Evolutionary conservation across 2,113 vertebrate species (phyloP).

Genomic region (Laticauda laticaudata): DNA sequence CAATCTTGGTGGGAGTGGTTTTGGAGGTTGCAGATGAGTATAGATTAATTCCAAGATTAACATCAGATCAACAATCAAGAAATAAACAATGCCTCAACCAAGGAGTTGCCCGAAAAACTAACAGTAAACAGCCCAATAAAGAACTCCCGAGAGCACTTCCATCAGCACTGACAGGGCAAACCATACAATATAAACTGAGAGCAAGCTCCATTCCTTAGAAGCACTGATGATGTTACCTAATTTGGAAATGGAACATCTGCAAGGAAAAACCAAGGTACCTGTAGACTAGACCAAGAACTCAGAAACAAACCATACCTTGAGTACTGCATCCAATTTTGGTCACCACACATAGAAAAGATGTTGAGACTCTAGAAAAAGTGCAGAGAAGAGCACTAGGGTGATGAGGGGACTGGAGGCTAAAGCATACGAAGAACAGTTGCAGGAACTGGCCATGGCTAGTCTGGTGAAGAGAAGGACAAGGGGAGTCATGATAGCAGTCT

Average conservation of each 20-base stretch:
- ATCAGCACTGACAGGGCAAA: background rate
- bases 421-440: too few relatives aligned
- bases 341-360: too few relatives aligned
- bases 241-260: background rate
- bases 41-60: background rate
- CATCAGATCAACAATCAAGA: background rate
- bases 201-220: background rate
- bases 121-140: background rate
- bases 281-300: background rate
- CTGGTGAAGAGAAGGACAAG: too few relatives aligned
- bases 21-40: background rate
- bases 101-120: background rate
- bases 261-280: background rate
- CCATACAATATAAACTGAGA: background rate
- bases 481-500: too few relatives aligned
- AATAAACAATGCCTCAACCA: background rate
- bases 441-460: too few relatives aligned
- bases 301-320: background rate
- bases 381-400: too few relatives aligned
- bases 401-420: too few relatives aligned
- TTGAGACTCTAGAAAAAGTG: too few relatives aligned
- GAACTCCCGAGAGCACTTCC: too few relatives aligned
- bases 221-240: background rate
- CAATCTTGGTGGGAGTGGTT: background rate
- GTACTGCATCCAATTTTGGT: too few relatives aligned